These are phyloP conservation scores for Oreortyx pictus DNA, from an alignment of 2,797 vertebrate species.

Conservation along the genomic window DNA sequence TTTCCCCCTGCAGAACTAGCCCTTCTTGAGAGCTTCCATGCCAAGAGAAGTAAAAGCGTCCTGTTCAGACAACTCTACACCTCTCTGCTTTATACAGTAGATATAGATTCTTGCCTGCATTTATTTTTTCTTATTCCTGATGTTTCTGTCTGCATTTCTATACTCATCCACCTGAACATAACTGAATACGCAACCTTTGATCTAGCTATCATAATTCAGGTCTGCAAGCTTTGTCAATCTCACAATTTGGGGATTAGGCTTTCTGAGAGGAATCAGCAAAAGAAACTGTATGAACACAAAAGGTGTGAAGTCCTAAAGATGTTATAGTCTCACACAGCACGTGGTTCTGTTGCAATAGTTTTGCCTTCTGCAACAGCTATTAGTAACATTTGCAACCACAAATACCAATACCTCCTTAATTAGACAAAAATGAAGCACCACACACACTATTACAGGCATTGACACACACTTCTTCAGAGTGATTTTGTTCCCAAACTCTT, in stretches of 20 bases:
- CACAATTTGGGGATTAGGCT: conserved; percentile 2
- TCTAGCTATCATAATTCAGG: neutral
- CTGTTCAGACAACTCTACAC: neutral
- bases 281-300: neutral
- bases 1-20: neutral
- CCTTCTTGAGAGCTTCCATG: neutral
- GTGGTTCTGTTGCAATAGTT: neutral
- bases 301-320: neutral
- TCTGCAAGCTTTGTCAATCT: neutral
- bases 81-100: neutral
- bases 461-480: neutral
- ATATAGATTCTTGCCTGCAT: too few relatives aligned
- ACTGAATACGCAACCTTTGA: neutral
- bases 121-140: neutral
- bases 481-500: neutral
- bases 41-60: neutral
- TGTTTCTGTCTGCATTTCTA: neutral
- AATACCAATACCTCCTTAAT: neutral
- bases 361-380: neutral
- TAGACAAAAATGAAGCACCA: neutral
- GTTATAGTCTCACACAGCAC: neutral
- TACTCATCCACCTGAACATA: neutral
- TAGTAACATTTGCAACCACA: neutral
- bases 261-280: conserved; percentile 25
- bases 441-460: neutral